phyloP scores from a whole-genome alignment of 1,140 invertebrate genomes.

The Parapsyche elsis region DNA sequence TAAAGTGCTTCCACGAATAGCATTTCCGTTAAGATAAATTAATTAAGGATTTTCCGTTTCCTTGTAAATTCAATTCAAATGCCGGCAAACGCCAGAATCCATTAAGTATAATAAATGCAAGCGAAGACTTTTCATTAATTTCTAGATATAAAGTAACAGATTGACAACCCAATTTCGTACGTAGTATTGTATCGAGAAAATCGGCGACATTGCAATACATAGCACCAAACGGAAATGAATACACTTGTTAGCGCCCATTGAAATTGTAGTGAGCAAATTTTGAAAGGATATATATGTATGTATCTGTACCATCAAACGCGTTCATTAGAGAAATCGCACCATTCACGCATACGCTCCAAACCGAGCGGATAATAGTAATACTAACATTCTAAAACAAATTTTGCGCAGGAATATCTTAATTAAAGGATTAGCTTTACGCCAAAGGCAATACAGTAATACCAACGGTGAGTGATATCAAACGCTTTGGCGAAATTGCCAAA shows the following conservation, averaged over 20 bases:
- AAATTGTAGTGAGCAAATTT: background rate
- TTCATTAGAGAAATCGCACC: slow-evolving; percentile 6
- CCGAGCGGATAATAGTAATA: too few relatives aligned
- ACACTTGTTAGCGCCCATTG: background rate
- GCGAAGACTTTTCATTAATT: too few relatives aligned
- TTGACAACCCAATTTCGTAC: too few relatives aligned
- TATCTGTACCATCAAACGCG: background rate
- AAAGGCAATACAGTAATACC: slow-evolving; percentile 4
- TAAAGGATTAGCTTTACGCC: slow-evolving; percentile 23
- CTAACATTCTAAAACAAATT: background rate
- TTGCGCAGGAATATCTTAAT: slow-evolving; percentile 17
- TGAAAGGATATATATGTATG: background rate
- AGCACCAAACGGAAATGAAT: background rate
- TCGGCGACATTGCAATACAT: background rate
- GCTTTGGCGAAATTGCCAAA: slow-evolving; percentile 23
- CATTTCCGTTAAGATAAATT: background rate
- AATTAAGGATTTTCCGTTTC: too few relatives aligned
- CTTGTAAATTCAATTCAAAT: too few relatives aligned
- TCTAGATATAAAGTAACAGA: too few relatives aligned
- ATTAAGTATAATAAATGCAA: too few relatives aligned
- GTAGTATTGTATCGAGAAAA: background rate
- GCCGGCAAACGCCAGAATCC: too few relatives aligned
- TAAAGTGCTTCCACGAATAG: background rate
- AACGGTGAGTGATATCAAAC: slow-evolving; percentile 18
- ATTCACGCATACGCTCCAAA: background rate